phyloP scores from a whole-genome alignment of 2,888 invertebrate species.

The Nebria brevicollis region DNA sequence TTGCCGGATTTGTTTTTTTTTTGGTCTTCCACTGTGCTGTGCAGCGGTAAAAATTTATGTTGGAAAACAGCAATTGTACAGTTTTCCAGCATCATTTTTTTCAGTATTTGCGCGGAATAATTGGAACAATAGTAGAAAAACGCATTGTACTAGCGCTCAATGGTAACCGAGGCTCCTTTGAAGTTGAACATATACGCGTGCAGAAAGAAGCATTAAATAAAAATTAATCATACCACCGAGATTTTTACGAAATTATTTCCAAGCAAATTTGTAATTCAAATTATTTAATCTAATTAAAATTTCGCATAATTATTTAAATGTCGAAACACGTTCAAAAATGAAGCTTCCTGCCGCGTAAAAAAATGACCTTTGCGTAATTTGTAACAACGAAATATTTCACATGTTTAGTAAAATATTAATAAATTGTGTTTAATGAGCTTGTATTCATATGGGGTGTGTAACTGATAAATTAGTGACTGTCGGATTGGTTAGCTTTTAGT shows the following conservation, averaged over 20 bases:
- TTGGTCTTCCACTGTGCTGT: not conserved
- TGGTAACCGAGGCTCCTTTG: not conserved
- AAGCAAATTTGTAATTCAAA: no score
- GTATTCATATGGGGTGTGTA: not conserved
- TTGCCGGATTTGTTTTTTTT: not conserved
- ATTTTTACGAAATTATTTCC: no score
- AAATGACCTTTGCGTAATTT: no score
- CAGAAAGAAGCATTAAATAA: not conserved
- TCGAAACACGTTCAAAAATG: no score
- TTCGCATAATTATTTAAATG: no score
- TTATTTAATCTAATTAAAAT: no score
- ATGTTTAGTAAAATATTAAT: no score
- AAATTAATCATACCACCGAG: no score
- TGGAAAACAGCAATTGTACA: not conserved
- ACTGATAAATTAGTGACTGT: slow-evolving; percentile 16
- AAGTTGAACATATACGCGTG: not conserved
- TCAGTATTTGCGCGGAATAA: not conserved
- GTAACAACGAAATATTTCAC: no score
- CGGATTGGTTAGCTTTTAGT: slow-evolving; percentile 15
- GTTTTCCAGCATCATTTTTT: not conserved
- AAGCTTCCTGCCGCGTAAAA: no score
- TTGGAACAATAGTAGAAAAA: not conserved
- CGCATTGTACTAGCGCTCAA: not conserved
- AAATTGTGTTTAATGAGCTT: not conserved
- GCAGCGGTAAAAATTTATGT: not conserved